Conservation (phyloP, 1,140 invertebrate genomes). For the Drosophila quadrilineata region DNA sequence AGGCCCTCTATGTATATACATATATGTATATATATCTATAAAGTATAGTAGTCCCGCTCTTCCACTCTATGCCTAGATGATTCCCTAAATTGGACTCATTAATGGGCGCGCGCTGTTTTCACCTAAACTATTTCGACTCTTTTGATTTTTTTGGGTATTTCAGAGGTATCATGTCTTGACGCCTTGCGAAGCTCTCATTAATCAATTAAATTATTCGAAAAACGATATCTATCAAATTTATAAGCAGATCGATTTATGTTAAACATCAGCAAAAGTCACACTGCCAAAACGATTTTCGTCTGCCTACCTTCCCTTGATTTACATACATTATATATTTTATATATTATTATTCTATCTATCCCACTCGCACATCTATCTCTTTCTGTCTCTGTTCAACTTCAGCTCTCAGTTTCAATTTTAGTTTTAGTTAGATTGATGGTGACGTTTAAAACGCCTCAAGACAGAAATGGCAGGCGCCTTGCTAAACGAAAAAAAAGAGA, state of each 20-base stretch:
- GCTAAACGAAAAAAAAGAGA: neutral
- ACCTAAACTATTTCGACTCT: conserved; percentile 59
- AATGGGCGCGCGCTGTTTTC: conserved; percentile 60
- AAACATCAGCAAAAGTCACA: conserved; percentile 72
- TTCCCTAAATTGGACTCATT: conserved; percentile 61
- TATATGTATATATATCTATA: no score
- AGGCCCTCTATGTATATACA: no score
- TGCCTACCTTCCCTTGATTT: conserved; percentile 55
- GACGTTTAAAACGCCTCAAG: conserved; percentile 42
- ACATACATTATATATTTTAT: conserved; percentile 46
- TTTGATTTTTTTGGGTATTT: conserved; percentile 33
- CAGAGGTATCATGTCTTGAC: neutral
- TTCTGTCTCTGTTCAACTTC: neutral
- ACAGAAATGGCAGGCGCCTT: conserved; percentile 17
- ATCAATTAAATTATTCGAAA: conserved; percentile 54
- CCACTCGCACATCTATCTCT: no score
- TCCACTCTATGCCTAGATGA: neutral
- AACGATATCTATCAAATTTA: conserved; percentile 71
- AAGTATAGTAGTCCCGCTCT: neutral
- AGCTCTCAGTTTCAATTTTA: conserved; percentile 21
- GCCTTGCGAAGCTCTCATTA: conserved; percentile 48
- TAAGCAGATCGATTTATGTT: conserved; percentile 76
- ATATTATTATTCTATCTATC: conserved; percentile 9
- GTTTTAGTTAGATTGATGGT: conserved; percentile 61
- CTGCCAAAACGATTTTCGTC: conserved; percentile 65